These are phyloP conservation scores for Zaprionus davidi DNA, from an alignment of 1,140 invertebrate species.

Conservation along the genomic window DNA sequence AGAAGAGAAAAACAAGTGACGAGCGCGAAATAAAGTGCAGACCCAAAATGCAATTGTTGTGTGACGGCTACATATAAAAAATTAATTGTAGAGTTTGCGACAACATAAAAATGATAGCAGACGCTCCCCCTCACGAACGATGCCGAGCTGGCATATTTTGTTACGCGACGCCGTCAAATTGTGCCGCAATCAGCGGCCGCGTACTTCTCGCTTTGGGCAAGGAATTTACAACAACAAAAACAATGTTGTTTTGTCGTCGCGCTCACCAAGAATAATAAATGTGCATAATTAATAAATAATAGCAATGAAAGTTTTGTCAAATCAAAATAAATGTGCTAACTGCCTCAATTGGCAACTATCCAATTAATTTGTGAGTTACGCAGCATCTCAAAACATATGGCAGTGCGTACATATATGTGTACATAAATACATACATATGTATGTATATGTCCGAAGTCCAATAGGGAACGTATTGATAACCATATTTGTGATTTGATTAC, in stretches of 20 bases:
- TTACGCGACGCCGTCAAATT: slow-evolving; percentile 71
- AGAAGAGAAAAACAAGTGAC: slow-evolving; percentile 40
- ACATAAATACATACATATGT: slow-evolving; percentile 30
- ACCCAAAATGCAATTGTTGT: slow-evolving; percentile 12
- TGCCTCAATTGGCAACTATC: not conserved
- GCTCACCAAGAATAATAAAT: slow-evolving; percentile 37
- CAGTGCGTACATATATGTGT: slow-evolving; percentile 19
- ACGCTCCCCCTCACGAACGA: slow-evolving; percentile 68
- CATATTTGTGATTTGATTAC: slow-evolving; percentile 53
- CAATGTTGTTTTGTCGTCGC: slow-evolving; percentile 57
- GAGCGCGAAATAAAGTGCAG: slow-evolving; percentile 6
- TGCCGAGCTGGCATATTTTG: slow-evolving; percentile 80
- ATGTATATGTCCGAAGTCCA: slow-evolving; percentile 52
- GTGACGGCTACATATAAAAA: slow-evolving; percentile 32
- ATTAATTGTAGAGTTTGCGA: slow-evolving; percentile 47
- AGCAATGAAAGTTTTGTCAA: not conserved
- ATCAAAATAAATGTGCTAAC: slow-evolving; percentile 1
- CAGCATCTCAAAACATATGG: slow-evolving; percentile 55
- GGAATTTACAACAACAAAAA: slow-evolving; percentile 80
- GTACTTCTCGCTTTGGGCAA: slow-evolving; percentile 55
- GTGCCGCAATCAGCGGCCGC: slow-evolving; percentile 57
- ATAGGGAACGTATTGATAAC: slow-evolving; percentile 50
- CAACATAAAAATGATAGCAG: slow-evolving; percentile 73
- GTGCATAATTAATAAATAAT: slow-evolving; percentile 28
- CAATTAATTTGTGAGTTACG: slow-evolving; percentile 22